Percentiles rank a stretch among this genome's conserved stretches.
phyloP scores from a whole-genome alignment of 2,113 vertebrate genomes.

The Otis tarda region DNA sequence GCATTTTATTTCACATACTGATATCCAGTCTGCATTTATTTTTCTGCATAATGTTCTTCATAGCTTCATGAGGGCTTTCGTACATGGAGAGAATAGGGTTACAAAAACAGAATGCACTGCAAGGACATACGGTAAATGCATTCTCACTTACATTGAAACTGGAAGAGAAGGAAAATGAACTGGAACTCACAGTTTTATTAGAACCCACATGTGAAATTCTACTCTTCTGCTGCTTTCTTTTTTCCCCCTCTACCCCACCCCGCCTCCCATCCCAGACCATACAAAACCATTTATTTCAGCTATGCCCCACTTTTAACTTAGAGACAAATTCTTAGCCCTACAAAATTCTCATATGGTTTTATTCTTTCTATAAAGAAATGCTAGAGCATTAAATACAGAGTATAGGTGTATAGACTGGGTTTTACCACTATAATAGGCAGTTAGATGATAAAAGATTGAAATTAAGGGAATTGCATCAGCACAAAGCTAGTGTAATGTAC shows the following conservation, averaged over 20 bases:
- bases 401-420: background rate
- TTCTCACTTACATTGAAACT: background rate
- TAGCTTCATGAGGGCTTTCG: background rate
- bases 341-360: background rate
- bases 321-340: background rate
- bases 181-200: background rate
- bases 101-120: background rate
- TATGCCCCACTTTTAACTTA: background rate
- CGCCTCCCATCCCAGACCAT: background rate
- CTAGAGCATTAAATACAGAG: background rate
- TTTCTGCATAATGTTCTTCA: slow-evolving; percentile 6
- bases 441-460: background rate
- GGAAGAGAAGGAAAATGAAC: background rate
- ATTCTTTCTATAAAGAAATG: background rate
- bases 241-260: too few species aligned
- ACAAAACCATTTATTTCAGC: background rate
- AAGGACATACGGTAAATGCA: background rate
- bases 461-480: background rate
- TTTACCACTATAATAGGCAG: background rate
- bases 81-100: background rate
- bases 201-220: background rate
- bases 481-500: background rate
- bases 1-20: background rate
- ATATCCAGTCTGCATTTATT: slow-evolving; percentile 21
- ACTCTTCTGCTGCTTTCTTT: background rate